Conservation (phyloP, 2,797 vertebrate species). For the Yasuhikotakia modesta region DNA sequence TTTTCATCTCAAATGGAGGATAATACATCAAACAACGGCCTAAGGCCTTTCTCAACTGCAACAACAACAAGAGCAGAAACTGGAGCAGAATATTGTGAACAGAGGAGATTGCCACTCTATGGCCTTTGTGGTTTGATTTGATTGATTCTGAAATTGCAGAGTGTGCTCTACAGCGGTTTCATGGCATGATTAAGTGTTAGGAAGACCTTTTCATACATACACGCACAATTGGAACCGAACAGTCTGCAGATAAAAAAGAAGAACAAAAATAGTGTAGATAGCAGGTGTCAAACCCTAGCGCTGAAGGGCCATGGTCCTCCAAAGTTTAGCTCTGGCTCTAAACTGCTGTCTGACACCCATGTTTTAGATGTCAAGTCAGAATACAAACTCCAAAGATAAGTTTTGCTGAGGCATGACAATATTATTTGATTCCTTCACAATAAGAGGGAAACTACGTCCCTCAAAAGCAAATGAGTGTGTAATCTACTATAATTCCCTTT, state of each 20-base stretch:
- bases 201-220: constrained; percentile 16
- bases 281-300: not conserved
- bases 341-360: not conserved
- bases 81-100: constrained; percentile 41
- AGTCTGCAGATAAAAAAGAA: not conserved
- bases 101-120: constrained; percentile 35
- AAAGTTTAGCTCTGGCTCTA: not conserved
- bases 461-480: not conserved
- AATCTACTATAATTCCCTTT: constrained; percentile 3
- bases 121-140: constrained; percentile 34
- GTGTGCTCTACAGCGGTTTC: constrained; percentile 8
- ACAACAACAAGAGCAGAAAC: constrained; percentile 39
- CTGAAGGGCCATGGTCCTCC: not conserved
- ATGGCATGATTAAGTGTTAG: constrained; percentile 23
- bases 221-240: not conserved
- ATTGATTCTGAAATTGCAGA: constrained; percentile 10
- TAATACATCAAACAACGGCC: constrained; percentile 59
- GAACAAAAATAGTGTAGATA: not conserved
- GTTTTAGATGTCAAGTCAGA: not conserved
- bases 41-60: constrained; percentile 48
- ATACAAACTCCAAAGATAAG: too few relatives aligned
- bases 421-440: not conserved
- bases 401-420: not conserved
- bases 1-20: constrained; percentile 57
- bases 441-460: not conserved